These are phyloP conservation scores for Leptinotarsa peninsularis DNA, from an alignment of 2,888 invertebrate genomes.

Conservation along the genomic window DNA sequence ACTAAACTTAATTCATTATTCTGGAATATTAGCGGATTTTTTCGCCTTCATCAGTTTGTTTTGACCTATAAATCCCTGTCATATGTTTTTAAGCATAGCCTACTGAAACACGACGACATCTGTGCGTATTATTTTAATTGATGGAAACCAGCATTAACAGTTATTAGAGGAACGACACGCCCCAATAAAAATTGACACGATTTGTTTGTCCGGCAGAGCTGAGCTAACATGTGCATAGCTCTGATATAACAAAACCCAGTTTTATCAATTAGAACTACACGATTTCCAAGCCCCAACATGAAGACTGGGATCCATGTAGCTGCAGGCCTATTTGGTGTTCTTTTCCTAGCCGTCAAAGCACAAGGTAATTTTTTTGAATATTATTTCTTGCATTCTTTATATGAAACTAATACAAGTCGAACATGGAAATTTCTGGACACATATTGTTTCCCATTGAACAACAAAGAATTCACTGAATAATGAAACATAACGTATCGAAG, in stretches of 20 bases:
- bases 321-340: background rate
- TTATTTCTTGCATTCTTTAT: too few relatives aligned
- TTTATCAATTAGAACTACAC: slow-evolving; percentile 18
- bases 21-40: too few relatives aligned
- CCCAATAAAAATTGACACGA: slow-evolving; percentile 43
- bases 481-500: too few relatives aligned
- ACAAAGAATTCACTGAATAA: too few relatives aligned
- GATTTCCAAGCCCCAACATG: slow-evolving; percentile 30
- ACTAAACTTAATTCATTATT: too few relatives aligned
- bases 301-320: slow-evolving; percentile 30
- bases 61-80: too few relatives aligned
- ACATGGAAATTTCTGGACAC: too few relatives aligned
- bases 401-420: too few relatives aligned
- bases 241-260: slow-evolving; percentile 41
- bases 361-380: background rate
- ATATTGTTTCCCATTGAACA: too few relatives aligned
- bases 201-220: slow-evolving; percentile 51
- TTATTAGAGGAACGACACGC: background rate
- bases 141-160: slow-evolving; percentile 42
- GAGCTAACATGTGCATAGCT: slow-evolving; percentile 50
- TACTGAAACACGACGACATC: background rate
- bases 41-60: too few relatives aligned
- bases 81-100: too few relatives aligned
- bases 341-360: background rate
- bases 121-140: slow-evolving; percentile 35